Conservation (phyloP, 2,888 invertebrate species). For the Tiliacea aurago region DNA sequence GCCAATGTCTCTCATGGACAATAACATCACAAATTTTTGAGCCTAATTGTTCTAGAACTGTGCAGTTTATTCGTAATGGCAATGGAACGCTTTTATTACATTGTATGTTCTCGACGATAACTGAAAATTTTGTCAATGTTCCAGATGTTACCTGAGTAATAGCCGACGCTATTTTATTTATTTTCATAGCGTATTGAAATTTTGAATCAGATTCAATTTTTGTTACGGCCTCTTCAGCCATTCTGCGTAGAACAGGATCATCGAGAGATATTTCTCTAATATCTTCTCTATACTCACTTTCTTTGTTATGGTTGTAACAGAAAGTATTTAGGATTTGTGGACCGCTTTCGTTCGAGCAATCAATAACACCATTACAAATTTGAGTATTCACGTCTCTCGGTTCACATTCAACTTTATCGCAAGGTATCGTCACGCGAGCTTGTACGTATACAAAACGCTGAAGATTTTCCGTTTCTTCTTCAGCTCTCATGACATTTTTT, state of each 20-base stretch:
- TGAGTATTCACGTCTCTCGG: slow-evolving; percentile 77
- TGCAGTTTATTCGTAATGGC: slow-evolving; percentile 74
- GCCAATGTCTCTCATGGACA: slow-evolving; percentile 74
- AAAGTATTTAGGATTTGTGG: slow-evolving; percentile 87
- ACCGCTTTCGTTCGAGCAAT: slow-evolving; percentile 78
- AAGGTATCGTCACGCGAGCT: slow-evolving; percentile 76
- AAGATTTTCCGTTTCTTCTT: slow-evolving; percentile 78
- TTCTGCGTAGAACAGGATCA: slow-evolving; percentile 75
- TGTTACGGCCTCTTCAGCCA: slow-evolving; percentile 72
- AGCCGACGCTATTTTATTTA: slow-evolving; percentile 77
- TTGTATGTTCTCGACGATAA: slow-evolving; percentile 76
- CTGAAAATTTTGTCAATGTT: slow-evolving; percentile 76
- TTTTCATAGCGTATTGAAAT: slow-evolving; percentile 71
- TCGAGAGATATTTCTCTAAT: slow-evolving; percentile 71
- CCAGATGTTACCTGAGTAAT: slow-evolving; percentile 75
- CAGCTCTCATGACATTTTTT: slow-evolving; percentile 77
- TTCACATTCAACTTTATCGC: slow-evolving; percentile 76
- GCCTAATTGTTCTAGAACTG: slow-evolving; percentile 72
- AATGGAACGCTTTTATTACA: slow-evolving; percentile 75
- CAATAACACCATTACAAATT: slow-evolving; percentile 90
- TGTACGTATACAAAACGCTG: slow-evolving; percentile 80
- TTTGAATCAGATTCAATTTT: slow-evolving; percentile 79
- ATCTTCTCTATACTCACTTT: slow-evolving; percentile 51
- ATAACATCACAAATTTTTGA: slow-evolving; percentile 79
- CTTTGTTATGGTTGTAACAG: slow-evolving; percentile 82